Conservation (phyloP, 1,140 invertebrate species). For the Melanaphis sacchari region DNA sequence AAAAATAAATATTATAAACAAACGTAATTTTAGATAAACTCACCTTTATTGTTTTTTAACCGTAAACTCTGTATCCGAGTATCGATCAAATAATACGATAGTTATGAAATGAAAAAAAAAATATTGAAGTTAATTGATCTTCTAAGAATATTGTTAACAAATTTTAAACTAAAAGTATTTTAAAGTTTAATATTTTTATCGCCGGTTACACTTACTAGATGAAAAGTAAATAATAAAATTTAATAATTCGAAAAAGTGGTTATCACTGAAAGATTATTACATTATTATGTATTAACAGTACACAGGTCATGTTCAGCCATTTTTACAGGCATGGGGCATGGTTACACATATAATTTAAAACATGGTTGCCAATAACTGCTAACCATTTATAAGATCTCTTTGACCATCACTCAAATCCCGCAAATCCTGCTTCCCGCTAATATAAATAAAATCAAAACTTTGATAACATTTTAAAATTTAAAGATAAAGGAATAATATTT, state of each 20-base stretch:
- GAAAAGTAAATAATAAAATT: neutral
- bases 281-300: neutral
- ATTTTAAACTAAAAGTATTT: neutral
- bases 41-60: neutral
- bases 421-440: too few relatives aligned
- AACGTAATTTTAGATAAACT: neutral
- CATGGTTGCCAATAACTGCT: constrained; percentile 54
- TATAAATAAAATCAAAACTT: neutral
- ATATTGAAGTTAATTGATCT: neutral
- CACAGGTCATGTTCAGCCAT: constrained; percentile 7
- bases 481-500: neutral
- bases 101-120: constrained; percentile 8
- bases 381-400: constrained; percentile 40
- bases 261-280: constrained; percentile 20
- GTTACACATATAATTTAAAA: neutral
- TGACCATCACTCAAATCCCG: neutral
- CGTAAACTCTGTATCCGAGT: neutral
- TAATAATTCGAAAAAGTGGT: constrained; percentile 27
- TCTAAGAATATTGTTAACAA: neutral
- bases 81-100: neutral
- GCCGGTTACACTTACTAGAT: neutral
- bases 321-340: constrained; percentile 15
- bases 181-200: too few relatives aligned
- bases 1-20: neutral
- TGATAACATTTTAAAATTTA: neutral